Conservation (phyloP, 2,113 vertebrate species). For the Conger conger region DNA sequence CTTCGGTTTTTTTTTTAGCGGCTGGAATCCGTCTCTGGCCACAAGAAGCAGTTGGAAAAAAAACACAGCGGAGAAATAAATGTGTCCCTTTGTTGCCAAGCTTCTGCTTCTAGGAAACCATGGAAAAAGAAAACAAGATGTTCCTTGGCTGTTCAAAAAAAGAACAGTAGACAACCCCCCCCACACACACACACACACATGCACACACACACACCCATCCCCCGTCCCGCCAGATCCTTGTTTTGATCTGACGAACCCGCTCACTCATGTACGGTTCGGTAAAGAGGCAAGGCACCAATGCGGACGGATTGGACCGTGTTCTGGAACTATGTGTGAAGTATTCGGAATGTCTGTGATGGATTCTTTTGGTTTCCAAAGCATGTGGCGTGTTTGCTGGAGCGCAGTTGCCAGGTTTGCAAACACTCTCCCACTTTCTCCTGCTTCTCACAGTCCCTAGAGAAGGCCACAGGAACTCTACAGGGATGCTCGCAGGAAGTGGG, state of each 20-base stretch:
- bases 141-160: conserved; percentile 39
- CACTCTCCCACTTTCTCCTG: not conserved
- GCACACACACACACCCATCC: too few species aligned
- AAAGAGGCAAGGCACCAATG: not conserved
- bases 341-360: conserved; percentile 49
- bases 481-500: not conserved
- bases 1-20: conserved; percentile 5
- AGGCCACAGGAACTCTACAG: not conserved
- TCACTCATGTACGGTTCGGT: not conserved
- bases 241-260: conserved; percentile 21
- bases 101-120: conserved; percentile 45
- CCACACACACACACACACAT: too few species aligned
- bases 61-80: conserved; percentile 35
- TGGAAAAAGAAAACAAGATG: conserved; percentile 34
- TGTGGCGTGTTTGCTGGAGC: conserved; percentile 18
- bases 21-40: conserved; percentile 28
- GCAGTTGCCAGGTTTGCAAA: conserved; percentile 1
- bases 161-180: conserved; percentile 33
- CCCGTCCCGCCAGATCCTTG: conserved; percentile 11
- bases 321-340: conserved; percentile 36
- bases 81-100: conserved; percentile 37
- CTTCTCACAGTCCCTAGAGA: not conserved
- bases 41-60: not conserved
- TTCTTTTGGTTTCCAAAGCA: conserved; percentile 40
- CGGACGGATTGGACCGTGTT: not conserved